Percentiles rank a stretch among this genome's conserved stretches.
phyloP scores from a whole-genome alignment of 2,888 invertebrate genomes.

The Agonum fuliginosum region DNA sequence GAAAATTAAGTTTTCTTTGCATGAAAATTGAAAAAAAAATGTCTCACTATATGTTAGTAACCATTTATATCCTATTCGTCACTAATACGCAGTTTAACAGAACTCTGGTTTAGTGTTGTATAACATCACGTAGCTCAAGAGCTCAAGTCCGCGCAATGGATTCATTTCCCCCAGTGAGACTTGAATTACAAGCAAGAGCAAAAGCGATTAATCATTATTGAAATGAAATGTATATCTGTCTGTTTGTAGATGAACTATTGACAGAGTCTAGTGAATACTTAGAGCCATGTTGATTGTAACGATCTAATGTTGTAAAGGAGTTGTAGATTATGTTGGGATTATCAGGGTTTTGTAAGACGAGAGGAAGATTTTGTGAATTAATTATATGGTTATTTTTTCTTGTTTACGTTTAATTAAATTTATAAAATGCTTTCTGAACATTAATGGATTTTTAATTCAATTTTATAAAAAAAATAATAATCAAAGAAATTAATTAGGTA shows the following conservation, averaged over 20 bases:
- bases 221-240: slow-evolving; percentile 7
- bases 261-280: slow-evolving; percentile 3
- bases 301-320: background rate
- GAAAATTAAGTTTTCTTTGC: too few relatives aligned
- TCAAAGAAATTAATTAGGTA: too few relatives aligned
- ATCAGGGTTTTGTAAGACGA: background rate
- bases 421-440: background rate
- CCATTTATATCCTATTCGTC: background rate
- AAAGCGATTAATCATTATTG: background rate
- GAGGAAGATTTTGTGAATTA: background rate
- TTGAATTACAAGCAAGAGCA: background rate
- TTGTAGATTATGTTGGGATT: background rate
- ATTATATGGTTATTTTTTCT: background rate
- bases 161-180: background rate
- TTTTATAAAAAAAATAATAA: too few relatives aligned
- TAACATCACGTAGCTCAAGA: background rate
- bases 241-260: background rate
- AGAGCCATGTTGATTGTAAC: too few relatives aligned
- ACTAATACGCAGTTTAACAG: slow-evolving; percentile 6
- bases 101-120: background rate
- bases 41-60: background rate
- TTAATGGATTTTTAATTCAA: too few relatives aligned
- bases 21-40: too few relatives aligned
- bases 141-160: background rate
- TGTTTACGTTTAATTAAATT: background rate